A percentile compares a stretch with the other conserved stretches of the same genome.
phyloP scores from a whole-genome alignment of 2,113 vertebrate species.

The Tupaia tana region DNA sequence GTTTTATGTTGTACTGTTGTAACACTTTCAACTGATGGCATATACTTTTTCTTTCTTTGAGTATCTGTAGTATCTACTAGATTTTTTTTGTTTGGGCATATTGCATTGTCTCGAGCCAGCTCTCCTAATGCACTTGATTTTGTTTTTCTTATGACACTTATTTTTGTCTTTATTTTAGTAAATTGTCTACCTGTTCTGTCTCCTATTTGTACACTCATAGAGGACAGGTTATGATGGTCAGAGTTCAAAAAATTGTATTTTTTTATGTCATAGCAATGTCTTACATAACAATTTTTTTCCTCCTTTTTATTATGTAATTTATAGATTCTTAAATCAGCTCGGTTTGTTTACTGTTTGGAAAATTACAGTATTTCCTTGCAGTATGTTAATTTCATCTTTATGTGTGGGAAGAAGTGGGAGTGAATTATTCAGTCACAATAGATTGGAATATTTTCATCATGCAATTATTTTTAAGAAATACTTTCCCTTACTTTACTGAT shows the following conservation, averaged over 20 bases:
- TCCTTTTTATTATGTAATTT: not conserved
- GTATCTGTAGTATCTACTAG: not conserved
- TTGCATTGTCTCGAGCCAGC: not conserved
- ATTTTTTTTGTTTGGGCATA: not conserved
- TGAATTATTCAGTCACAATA: not conserved
- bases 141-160: not conserved
- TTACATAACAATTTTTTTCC: not conserved
- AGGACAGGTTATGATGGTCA: not conserved
- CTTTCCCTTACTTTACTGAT: not conserved
- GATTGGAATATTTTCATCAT: not conserved
- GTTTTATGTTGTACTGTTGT: not conserved
- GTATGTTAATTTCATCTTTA: not conserved
- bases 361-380: not conserved
- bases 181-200: not conserved
- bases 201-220: not conserved
- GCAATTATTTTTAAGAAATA: not conserved
- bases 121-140: not conserved
- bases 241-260: not conserved
- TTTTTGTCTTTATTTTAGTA: not conserved
- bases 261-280: not conserved
- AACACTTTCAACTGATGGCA: not conserved
- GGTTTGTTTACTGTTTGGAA: not conserved
- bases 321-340: not conserved
- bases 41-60: not conserved
- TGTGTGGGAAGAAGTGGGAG: not conserved